phyloP scores from a whole-genome alignment of 2,888 invertebrate species.

The Xanthostigma xanthostigma region DNA sequence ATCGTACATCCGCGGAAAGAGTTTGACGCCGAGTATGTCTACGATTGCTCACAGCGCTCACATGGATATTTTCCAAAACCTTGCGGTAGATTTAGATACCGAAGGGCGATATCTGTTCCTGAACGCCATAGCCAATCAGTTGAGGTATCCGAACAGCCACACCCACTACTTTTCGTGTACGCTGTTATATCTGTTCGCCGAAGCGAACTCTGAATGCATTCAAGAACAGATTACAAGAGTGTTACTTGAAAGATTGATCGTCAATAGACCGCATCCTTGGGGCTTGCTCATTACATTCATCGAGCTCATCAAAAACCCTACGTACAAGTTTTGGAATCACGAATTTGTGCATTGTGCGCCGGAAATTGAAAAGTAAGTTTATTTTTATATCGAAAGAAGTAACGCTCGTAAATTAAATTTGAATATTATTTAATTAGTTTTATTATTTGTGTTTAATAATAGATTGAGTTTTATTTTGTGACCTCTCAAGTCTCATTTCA shows the following conservation, averaged over 20 bases:
- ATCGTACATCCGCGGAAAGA: slow-evolving; percentile 75
- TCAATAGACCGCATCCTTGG: slow-evolving; percentile 99
- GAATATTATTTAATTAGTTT: too few species aligned
- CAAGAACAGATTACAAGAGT: slow-evolving; percentile 98
- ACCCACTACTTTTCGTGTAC: slow-evolving; percentile 99
- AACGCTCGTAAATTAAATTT: too few species aligned
- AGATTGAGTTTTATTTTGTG: too few species aligned
- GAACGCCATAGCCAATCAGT: slow-evolving; percentile 96
- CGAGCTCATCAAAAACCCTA: slow-evolving; percentile 95
- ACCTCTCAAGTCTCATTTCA: too few species aligned
- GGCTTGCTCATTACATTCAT: slow-evolving; percentile 97
- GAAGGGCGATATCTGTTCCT: slow-evolving; percentile 96
- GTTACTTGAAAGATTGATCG: slow-evolving; percentile 88
- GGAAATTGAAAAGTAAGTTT: slow-evolving; percentile 92
- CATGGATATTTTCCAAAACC: slow-evolving; percentile 99
- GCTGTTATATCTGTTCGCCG: slow-evolving; percentile 89
- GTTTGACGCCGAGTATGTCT: slow-evolving; percentile 85
- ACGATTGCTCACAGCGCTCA: slow-evolving; percentile 98
- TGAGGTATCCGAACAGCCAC: slow-evolving; percentile 98
- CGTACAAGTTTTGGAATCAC: slow-evolving; percentile 97
- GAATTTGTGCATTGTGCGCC: slow-evolving; percentile 99
- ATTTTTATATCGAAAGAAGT: not conserved
- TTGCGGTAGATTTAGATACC: slow-evolving; percentile 94
- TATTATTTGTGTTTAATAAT: too few species aligned
- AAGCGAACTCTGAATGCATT: slow-evolving; percentile 92